Percentiles rank a stretch among this genome's conserved stretches.
phyloP scores from a whole-genome alignment of 2,888 invertebrate species.

The Nesidiocoris tenuis region DNA sequence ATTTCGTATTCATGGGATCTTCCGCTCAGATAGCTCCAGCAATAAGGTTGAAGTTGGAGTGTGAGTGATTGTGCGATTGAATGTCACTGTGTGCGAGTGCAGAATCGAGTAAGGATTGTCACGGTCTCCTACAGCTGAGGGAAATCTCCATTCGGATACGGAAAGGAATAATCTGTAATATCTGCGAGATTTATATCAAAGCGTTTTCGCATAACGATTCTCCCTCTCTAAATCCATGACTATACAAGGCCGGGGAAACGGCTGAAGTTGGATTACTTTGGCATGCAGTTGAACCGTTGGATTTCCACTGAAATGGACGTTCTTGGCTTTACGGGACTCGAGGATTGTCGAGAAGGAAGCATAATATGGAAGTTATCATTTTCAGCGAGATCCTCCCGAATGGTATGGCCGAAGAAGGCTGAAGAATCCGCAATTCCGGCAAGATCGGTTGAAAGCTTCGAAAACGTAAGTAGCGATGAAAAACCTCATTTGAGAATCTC shows the following conservation, averaged over 20 bases:
- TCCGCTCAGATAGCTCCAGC: neutral
- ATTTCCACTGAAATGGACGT: neutral
- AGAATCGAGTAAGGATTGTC: constrained; percentile 9
- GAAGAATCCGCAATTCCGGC: too few species aligned
- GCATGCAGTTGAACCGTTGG: neutral
- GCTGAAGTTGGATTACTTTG: neutral
- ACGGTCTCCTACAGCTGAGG: neutral
- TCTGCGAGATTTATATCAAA: constrained; percentile 23
- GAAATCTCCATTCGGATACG: neutral
- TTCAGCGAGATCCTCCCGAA: neutral
- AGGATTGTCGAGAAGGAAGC: neutral
- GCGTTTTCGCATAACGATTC: constrained; percentile 17
- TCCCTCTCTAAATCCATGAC: neutral
- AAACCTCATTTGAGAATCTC: too few species aligned
- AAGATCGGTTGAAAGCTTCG: too few species aligned
- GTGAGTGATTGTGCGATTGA: neutral
- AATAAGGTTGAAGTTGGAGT: neutral
- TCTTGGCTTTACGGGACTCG: neutral
- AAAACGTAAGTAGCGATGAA: too few species aligned
- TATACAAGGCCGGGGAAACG: neutral
- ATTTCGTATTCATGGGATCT: constrained; percentile 29
- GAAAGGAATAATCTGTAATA: constrained; percentile 13
- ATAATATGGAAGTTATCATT: neutral
- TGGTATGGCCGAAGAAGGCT: too few species aligned
- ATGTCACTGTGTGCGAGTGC: neutral